phyloP scores from a whole-genome alignment of 2,113 vertebrate genomes.

The Pipa parva region DNA sequence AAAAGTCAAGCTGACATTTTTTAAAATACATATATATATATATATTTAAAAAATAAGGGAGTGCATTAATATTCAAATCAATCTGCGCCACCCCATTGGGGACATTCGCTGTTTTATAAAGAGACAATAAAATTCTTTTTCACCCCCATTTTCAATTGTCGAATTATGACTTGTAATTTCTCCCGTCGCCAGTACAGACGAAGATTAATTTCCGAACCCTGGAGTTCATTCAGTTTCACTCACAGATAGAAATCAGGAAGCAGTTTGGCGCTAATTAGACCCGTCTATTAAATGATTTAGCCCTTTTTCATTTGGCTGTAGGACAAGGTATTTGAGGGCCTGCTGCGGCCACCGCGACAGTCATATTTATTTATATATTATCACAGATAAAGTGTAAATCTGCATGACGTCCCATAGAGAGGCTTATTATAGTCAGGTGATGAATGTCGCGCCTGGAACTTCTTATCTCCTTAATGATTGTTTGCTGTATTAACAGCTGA shows the following conservation, averaged over 20 bases:
- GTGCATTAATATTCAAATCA: no score
- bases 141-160: conserved; percentile 73
- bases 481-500: conserved; percentile 6
- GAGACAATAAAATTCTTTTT: conserved; percentile 78
- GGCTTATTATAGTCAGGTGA: conserved; percentile 7
- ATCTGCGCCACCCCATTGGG: conserved; percentile 67
- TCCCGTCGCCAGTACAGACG: conserved; percentile 60
- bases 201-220: conserved; percentile 70
- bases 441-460: background rate
- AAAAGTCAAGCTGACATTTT: no score
- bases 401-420: conserved; percentile 36
- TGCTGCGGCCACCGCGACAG: conserved; percentile 52
- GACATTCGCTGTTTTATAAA: conserved; percentile 69
- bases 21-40: no score
- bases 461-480: conserved; percentile 7
- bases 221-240: conserved; percentile 69
- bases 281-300: conserved; percentile 70
- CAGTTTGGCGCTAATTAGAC: conserved; percentile 75
- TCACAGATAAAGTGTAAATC: conserved; percentile 63
- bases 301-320: conserved; percentile 59
- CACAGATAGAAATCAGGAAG: conserved; percentile 75
- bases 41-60: no score
- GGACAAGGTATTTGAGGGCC: conserved; percentile 51
- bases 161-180: conserved; percentile 76
- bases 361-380: conserved; percentile 64